A percentile compares a stretch with the other conserved stretches of the same genome.
phyloP scores from a whole-genome alignment of 1,140 invertebrate genomes.

The Lepidurus apus region DNA sequence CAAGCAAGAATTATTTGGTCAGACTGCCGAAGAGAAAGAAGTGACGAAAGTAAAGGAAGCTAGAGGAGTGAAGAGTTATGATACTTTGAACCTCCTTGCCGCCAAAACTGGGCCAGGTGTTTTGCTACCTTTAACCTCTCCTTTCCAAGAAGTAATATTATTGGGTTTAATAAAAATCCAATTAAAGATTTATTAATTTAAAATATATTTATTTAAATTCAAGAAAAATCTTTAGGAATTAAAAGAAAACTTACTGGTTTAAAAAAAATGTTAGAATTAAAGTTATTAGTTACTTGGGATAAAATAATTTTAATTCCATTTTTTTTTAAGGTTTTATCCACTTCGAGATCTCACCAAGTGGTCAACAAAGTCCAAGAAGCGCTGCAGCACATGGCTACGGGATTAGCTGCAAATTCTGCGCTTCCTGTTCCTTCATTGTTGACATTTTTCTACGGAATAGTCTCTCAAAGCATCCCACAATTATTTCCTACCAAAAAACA shows the following conservation, averaged over 20 bases:
- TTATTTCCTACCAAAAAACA: constrained; percentile 37
- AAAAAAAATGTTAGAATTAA: too few relatives aligned
- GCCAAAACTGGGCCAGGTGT: constrained; percentile 68
- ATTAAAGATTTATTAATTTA: not conserved
- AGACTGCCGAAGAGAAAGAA: constrained; percentile 85
- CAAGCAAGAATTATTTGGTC: constrained; percentile 80
- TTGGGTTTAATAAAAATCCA: too few relatives aligned
- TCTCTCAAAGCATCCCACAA: constrained; percentile 68
- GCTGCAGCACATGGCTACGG: constrained; percentile 67
- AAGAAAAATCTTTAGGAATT: not conserved
- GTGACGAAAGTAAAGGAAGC: constrained; percentile 64
- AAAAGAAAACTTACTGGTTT: not conserved
- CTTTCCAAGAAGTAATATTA: constrained; percentile 66
- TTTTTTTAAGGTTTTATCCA: constrained; percentile 52
- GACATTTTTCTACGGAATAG: constrained; percentile 71
- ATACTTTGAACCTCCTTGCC: constrained; percentile 75
- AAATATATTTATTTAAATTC: not conserved
- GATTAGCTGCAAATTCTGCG: constrained; percentile 72
- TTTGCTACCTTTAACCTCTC: constrained; percentile 68
- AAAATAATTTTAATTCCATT: not conserved
- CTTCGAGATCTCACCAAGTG: constrained; percentile 70
- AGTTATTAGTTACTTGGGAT: too few relatives aligned
- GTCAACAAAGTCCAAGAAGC: constrained; percentile 74
- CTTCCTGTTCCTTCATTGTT: constrained; percentile 65
- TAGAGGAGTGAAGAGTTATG: constrained; percentile 70